Conservation (phyloP, 1,140 invertebrate genomes). For the Hormaphis cornu region DNA sequence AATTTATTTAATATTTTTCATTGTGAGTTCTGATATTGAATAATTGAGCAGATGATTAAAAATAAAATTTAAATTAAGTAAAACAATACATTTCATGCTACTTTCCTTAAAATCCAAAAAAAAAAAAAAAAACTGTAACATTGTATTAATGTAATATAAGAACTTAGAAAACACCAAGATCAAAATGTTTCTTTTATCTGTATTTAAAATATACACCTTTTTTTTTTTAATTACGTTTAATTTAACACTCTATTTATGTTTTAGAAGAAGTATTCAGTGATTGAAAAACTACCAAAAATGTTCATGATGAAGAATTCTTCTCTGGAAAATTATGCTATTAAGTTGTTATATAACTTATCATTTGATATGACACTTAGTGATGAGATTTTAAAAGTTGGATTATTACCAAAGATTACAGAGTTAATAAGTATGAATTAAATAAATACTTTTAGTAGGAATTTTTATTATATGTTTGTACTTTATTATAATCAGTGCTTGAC, state of each 20-base stretch:
- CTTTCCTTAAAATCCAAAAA: too few species aligned
- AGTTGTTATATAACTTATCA: conserved; percentile 91
- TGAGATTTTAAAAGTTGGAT: conserved; percentile 80
- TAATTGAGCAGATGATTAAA: not conserved
- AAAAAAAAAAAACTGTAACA: too few species aligned
- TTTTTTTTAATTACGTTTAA: too few species aligned
- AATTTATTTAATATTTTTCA: not conserved
- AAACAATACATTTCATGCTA: too few species aligned
- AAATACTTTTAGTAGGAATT: too few species aligned
- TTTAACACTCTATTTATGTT: not conserved
- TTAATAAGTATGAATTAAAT: conserved; percentile 5
- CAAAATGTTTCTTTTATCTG: too few species aligned
- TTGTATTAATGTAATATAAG: too few species aligned
- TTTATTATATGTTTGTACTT: too few species aligned
- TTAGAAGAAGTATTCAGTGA: conserved; percentile 42
- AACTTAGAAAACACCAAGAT: not conserved
- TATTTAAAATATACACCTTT: not conserved
- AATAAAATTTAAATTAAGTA: not conserved
- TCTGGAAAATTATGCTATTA: conserved; percentile 75
- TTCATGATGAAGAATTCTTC: conserved; percentile 65
- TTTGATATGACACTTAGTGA: conserved; percentile 81
- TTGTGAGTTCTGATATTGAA: too few species aligned
- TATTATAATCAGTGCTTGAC: too few species aligned
- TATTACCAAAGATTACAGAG: conserved; percentile 52
- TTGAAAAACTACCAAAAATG: conserved; percentile 64